Conservation (phyloP, 35 echinoderm and acorn worm species). For the Ophiothrix spiculata region DNA sequence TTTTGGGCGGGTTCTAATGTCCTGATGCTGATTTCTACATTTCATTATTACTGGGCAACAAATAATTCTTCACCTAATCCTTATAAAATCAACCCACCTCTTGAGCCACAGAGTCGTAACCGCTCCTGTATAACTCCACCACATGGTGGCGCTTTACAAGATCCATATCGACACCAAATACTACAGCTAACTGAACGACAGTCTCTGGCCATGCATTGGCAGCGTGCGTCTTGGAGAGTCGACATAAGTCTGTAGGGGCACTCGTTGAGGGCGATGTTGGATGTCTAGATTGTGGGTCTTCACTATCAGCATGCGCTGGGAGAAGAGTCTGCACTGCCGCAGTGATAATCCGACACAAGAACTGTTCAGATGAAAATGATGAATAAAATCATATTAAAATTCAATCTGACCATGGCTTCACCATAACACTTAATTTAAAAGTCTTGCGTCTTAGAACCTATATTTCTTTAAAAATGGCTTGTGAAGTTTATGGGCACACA, state of each 20-base stretch:
- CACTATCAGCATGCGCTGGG: slow-evolving; percentile 54
- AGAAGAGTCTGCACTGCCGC: slow-evolving; percentile 60
- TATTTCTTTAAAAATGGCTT: too few species aligned
- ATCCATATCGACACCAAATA: slow-evolving; percentile 67
- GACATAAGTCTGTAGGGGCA: slow-evolving; percentile 13
- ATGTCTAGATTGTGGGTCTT: not conserved
- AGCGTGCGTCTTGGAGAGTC: slow-evolving; percentile 52
- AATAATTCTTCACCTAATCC: too few species aligned
- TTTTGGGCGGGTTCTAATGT: too few species aligned
- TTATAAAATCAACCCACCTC: slow-evolving; percentile 78
- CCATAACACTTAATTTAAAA: too few species aligned
- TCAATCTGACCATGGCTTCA: too few species aligned
- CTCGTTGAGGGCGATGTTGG: slow-evolving; percentile 3
- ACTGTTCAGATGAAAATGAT: too few species aligned
- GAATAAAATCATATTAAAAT: too few species aligned
- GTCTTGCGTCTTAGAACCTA: too few species aligned
- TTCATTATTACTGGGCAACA: too few species aligned
- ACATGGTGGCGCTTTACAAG: slow-evolving; percentile 77
- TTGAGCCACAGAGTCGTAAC: slow-evolving; percentile 84
- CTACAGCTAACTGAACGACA: slow-evolving; percentile 70
- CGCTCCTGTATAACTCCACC: slow-evolving; percentile 83
- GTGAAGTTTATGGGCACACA: too few species aligned
- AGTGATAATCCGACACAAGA: slow-evolving; percentile 58
- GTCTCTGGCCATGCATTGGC: slow-evolving; percentile 67
- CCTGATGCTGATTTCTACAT: too few species aligned